Percentiles rank a stretch among this genome's conserved stretches.
These are phyloP conservation scores for Nycteola revayana DNA, from an alignment of 2,888 invertebrate species.

Conservation along the genomic window DNA sequence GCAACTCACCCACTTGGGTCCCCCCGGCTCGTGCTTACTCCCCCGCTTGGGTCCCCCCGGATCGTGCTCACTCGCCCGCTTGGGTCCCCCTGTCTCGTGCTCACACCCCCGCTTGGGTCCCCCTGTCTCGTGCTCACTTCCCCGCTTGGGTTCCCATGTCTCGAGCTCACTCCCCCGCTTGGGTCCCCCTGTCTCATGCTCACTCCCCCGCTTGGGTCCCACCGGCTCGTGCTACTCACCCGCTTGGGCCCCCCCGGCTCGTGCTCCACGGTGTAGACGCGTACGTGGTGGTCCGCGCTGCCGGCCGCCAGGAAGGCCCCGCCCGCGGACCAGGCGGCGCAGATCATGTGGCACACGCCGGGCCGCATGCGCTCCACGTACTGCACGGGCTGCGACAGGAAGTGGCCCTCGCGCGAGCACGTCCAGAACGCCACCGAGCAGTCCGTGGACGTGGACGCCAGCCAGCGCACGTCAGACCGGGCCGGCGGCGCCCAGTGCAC, in stretches of 20 bases:
- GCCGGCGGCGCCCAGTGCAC: conserved; percentile 96
- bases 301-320: conserved; percentile 91
- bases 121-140: too few relatives aligned
- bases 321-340: conserved; percentile 84
- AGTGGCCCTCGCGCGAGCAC: conserved; percentile 77
- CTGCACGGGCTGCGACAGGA: conserved; percentile 90
- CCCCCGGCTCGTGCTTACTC: too few relatives aligned
- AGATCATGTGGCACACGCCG: conserved; percentile 97
- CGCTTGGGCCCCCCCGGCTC: conserved; percentile 75
- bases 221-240: conserved; percentile 14
- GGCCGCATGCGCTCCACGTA: conserved; percentile 95
- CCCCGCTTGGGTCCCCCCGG: too few relatives aligned
- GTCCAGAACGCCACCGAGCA: conserved; percentile 99
- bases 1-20: too few relatives aligned
- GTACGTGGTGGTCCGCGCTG: conserved; percentile 95
- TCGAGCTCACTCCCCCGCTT: too few relatives aligned
- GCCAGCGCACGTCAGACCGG: conserved; percentile 89
- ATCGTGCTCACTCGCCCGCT: too few relatives aligned
- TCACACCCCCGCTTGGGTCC: too few relatives aligned
- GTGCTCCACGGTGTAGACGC: conserved; percentile 92
- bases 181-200: too few relatives aligned
- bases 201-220: too few relatives aligned
- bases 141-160: too few relatives aligned
- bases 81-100: too few relatives aligned
- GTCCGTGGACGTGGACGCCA: conserved; percentile 97